Evolutionary conservation across 1,140 invertebrate genomes (phyloP), one percentile per base, ranked within the genome.

Genomic region (Spodoptera frugiperda): DNA sequence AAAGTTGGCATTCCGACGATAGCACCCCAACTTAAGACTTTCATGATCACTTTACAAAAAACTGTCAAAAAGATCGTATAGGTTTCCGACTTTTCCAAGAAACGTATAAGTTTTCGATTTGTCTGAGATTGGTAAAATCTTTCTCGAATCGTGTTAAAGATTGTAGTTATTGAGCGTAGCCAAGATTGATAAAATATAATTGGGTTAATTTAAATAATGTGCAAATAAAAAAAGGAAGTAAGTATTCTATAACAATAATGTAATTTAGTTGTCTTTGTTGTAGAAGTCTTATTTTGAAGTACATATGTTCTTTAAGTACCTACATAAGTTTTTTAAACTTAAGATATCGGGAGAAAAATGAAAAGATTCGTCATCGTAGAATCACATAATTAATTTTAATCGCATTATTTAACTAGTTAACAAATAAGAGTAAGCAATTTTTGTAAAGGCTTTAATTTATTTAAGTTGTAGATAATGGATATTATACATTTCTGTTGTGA

Each of bases 1-100:
- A 93, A 84, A 94, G 93, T 87, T 94, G 94, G 94, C 92, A 94
- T 78, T 94, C 94, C n/a, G 93, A 94, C 72, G 93, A 94, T 46
- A 94, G 91, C 59, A 89, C 90, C 2, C 92, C 93, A 15, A 92
- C 93, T 82, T 94, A 94, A 79, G 33, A 25, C 39, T 19, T n/a
- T 6, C 5, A 17, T 15, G 1, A 14, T 10, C 8, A 2, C 12
- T 14, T 21, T 6, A 4, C 63, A 67, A 49, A 25, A 67, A 14
- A 19, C 48, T 67, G 12, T 17, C 6, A 49, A 39, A 39, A 39
- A 67, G 10, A 67, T 49, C 44, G 63, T 67, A 49, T 49, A 63
- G 19, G 30, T 33, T 33, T n/a, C n/a, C n/a, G 14, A 59, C 55
- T 59, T 59, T 59, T n/a, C n/a, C n/a, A 61, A 61, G 1, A 61